Conservation (phyloP, 2,888 invertebrate species). For the Archips crataeganus region DNA sequence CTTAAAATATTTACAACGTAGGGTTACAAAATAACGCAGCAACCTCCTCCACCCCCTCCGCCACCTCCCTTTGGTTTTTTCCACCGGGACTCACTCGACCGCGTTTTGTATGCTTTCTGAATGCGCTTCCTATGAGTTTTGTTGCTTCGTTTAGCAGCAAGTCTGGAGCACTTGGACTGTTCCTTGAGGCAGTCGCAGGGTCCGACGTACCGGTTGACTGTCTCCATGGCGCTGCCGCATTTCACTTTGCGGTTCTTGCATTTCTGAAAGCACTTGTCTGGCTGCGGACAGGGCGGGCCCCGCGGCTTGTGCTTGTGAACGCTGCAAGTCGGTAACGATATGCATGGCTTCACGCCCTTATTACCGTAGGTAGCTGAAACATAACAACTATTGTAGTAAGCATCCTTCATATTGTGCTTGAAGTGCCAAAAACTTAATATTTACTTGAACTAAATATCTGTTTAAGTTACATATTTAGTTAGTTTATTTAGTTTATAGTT, state of each 20-base stretch:
- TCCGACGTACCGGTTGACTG: slow-evolving; percentile 58
- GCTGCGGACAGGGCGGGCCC: slow-evolving; percentile 70
- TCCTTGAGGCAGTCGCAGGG: slow-evolving; percentile 66
- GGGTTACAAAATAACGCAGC: slow-evolving; percentile 64
- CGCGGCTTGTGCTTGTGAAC: slow-evolving; percentile 71
- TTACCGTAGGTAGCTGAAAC: slow-evolving; percentile 65
- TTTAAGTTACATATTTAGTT: too few species aligned
- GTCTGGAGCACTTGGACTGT: slow-evolving; percentile 63
- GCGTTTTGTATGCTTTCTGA: slow-evolving; percentile 57
- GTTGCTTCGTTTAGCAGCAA: slow-evolving; percentile 46
- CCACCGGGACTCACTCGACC: slow-evolving; percentile 53
- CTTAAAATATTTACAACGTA: not conserved
- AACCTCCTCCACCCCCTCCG: slow-evolving; percentile 50
- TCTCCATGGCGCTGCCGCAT: slow-evolving; percentile 72
- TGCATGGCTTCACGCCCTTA: slow-evolving; percentile 69
- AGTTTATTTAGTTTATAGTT: too few species aligned
- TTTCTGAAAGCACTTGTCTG: slow-evolving; percentile 70
- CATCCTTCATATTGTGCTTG: too few species aligned
- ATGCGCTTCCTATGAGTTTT: slow-evolving; percentile 65
- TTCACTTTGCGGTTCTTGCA: slow-evolving; percentile 63
- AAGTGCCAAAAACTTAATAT: too few species aligned
- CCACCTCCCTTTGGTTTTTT: slow-evolving; percentile 12
- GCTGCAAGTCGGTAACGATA: slow-evolving; percentile 72
- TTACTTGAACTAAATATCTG: too few species aligned
- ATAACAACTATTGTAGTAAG: not conserved